These are phyloP conservation scores for Atherix ibis DNA, from an alignment of 2,888 invertebrate genomes.

Conservation along the genomic window DNA sequence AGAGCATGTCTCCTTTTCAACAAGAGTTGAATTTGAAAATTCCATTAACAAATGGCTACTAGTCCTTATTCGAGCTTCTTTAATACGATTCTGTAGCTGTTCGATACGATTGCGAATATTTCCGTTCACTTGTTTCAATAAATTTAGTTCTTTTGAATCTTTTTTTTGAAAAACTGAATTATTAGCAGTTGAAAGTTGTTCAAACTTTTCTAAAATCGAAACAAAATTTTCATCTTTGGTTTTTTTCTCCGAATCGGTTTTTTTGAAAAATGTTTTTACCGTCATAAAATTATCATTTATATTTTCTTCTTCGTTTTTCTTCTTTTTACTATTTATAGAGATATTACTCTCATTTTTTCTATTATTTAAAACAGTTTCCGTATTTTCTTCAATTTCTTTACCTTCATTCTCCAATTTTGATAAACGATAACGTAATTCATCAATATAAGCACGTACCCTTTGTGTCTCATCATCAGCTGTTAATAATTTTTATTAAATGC, in stretches of 20 bases:
- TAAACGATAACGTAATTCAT: conserved; percentile 3
- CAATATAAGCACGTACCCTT: conserved; percentile 3
- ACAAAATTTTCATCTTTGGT: too few species aligned
- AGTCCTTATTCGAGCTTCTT: neutral
- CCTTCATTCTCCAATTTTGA: conserved; percentile 3
- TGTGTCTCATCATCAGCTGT: conserved; percentile 3
- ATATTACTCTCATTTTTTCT: too few species aligned
- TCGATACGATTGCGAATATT: conserved; percentile 4
- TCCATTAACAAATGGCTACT: neutral
- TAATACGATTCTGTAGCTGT: conserved; percentile 3
- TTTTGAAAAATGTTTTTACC: too few species aligned
- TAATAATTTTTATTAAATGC: too few species aligned
- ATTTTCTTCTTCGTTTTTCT: too few species aligned
- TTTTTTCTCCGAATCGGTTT: neutral
- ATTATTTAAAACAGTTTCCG: conserved; percentile 1
- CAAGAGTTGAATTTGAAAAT: conserved; percentile 4
- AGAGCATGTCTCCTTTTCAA: conserved; percentile 3
- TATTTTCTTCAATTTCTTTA: conserved; percentile 3
- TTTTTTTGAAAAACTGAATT: neutral
- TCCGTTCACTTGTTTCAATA: neutral
- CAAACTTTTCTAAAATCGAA: conserved; percentile 4
- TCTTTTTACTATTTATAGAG: too few species aligned
- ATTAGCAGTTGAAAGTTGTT: neutral
- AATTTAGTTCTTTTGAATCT: conserved; percentile 4
- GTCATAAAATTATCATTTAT: too few species aligned